Evolutionary conservation across 2,797 vertebrate species (phyloP), one percentile per base, ranked within the genome.

Genomic region (Oreortyx pictus): DNA sequence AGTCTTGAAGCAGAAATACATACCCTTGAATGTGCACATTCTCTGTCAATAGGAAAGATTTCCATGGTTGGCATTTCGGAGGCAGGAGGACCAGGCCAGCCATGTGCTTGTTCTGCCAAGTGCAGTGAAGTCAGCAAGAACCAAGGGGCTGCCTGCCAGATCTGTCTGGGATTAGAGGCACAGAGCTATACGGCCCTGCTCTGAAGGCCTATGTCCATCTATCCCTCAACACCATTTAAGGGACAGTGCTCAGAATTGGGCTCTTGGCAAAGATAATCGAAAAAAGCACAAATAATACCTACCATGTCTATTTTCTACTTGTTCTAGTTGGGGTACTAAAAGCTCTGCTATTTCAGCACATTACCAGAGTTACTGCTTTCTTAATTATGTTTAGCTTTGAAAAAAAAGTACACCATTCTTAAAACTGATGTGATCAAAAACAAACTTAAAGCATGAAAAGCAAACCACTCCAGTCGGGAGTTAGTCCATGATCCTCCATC

Each of bases 401-500:
- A 46, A 57, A 77, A 76, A 91, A 92, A 43, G 31, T 18, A 31
- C 3, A 1, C 33, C n/a, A 10, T 86, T 85, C 54, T 94, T 90
- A 46, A 81, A 92, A 88, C 14, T 5, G 14, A 20, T 62, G 31
- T 75, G 57, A 49, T 57, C 76, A 49, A 91, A 90, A 94, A 43
- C 44, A 29, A 59, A 44, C 11, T 62, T 10, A 50, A 18, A 25
- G 49, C 86, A 64, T 84, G 73, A 93, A 92, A 94, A 92, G 81
- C 64, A 88, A 89, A 66, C 57, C 0, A 0, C 41, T 86, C 1
- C 67, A 74, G 84, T 90, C 82, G 10, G 52, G 52, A 31, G 90
- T 95, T 88, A 86, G 92, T 82, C 81, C 60, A 67, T 49, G 74
- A 91, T 95, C 89, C 67, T 89, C 90, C 7, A 0, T 88, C 78